A percentile compares a stretch with the other conserved stretches of the same genome.
Evolutionary conservation across 64 coral and sea anemone species (phyloP).

Genomic region (Montipora foliosa): DNA sequence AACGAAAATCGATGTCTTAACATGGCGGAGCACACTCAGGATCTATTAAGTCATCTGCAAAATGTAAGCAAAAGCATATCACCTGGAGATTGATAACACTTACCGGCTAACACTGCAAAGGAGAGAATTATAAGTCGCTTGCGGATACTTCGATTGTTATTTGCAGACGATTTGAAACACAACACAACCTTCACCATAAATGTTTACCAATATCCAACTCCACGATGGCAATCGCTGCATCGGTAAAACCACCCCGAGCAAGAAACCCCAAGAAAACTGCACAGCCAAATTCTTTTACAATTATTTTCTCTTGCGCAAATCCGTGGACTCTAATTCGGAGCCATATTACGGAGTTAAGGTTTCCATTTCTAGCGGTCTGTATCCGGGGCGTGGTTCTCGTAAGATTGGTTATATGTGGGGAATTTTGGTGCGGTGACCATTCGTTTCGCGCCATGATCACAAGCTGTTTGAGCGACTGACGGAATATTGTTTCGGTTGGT

Average conservation of each 20-base stretch:
- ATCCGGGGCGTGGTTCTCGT: constrained; percentile 15
- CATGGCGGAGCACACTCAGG: not conserved
- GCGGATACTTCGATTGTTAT: constrained; percentile 12
- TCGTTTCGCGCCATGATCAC: constrained; percentile 23
- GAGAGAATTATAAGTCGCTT: not conserved
- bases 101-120: constrained; percentile 3
- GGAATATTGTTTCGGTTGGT: constrained; percentile 30
- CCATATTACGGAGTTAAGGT: not conserved
- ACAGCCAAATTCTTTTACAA: not conserved
- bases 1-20: no score
- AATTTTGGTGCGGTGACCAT: constrained; percentile 52
- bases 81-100: not conserved
- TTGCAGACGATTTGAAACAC: constrained; percentile 14
- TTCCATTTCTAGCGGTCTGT: no score
- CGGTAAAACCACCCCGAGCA: not conserved
- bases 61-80: not conserved
- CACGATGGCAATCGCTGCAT: constrained; percentile 4
- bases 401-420: constrained; percentile 10
- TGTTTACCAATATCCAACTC: constrained; percentile 8
- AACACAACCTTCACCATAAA: constrained; percentile 41
- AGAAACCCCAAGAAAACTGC: not conserved
- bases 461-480: constrained; percentile 49
- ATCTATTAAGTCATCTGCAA: not conserved
- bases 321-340: not conserved
- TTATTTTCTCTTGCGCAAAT: not conserved